Evolutionary conservation across 2,797 vertebrate genomes (phyloP), one percentile per base, ranked within the genome.

Genomic region (Sparus aurata): DNA sequence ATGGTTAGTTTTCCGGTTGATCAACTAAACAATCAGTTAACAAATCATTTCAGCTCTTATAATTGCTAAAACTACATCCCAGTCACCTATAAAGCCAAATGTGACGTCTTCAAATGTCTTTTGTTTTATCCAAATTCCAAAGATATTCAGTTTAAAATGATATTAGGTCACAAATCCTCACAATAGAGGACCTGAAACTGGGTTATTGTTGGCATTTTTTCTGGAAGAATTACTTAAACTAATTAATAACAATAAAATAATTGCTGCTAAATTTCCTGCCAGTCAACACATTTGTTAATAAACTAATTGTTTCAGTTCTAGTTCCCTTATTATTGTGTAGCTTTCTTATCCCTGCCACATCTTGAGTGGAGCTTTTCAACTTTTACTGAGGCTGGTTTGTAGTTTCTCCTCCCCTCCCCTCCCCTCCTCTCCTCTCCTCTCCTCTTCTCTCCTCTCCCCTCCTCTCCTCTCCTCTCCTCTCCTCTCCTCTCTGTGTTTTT

Each of bases 401-500:
- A 6, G 5, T 34, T 7, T 34, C 23, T 30, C 54, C 13, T 17
- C 23, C 34, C 55, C 30, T 34, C 23, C 30, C 54, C 13, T 17
- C 23, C 30, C 25, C 52, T 53, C 25, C 53, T 30, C 27, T 30
- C 27, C 27, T 30, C 27, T 30, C 27, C 27, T 30, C 27, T 30
- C 27, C 27, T 34, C 30, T 34, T 30, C 30, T 34, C 30, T 34
- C 30, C 30, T 30, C 30, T 25, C 25, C 52, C 53, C 49, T 50
- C 53, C 73, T 27, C 45, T 46, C 15, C 52, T 53, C 49, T 50
- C 53, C 73, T 27, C 45, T 46, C 30, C 12, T 23, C 13, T 64
- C 54, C 55, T 62, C 22, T 61, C 41, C 59, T 68, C 47, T 27
- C 55, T 57, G 49, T 52, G 59, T 18, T 58, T 30, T 55, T 68